Conservation (phyloP, 1,140 invertebrate species). For the Potamilus streckersoni region DNA sequence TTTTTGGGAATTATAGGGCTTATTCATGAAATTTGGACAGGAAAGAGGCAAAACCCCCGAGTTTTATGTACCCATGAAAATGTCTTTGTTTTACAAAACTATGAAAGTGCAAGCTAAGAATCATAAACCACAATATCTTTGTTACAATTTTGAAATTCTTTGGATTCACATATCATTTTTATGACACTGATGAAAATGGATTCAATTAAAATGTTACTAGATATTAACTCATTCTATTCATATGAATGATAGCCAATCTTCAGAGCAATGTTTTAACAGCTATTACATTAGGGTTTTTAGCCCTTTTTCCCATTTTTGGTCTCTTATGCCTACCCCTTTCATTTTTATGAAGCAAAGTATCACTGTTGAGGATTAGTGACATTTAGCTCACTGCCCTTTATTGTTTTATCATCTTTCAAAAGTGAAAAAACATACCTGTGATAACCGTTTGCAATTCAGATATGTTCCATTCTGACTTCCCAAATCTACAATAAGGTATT, state of each 20-base stretch:
- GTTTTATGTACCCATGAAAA: too few relatives aligned
- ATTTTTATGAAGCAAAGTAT: background rate
- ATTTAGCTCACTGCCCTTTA: background rate
- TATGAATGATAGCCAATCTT: background rate
- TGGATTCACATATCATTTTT: too few relatives aligned
- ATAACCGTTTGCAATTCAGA: constrained; percentile 82
- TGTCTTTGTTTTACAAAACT: too few relatives aligned
- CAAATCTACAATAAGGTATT: constrained; percentile 82
- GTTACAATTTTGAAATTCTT: too few relatives aligned
- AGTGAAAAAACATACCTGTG: constrained; percentile 64
- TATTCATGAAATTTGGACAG: too few relatives aligned
- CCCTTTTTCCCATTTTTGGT: background rate
- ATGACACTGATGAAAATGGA: too few relatives aligned
- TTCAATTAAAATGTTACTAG: too few relatives aligned
- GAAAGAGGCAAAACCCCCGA: too few relatives aligned
- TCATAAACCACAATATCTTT: too few relatives aligned
- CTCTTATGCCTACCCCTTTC: background rate
- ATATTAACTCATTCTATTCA: background rate
- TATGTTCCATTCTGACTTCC: constrained; percentile 90
- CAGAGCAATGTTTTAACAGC: background rate
- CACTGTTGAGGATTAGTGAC: background rate
- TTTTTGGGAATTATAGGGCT: too few relatives aligned
- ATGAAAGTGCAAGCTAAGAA: too few relatives aligned
- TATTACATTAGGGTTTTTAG: background rate
- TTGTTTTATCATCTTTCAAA: background rate